phyloP scores from a whole-genome alignment of 2,113 vertebrate genomes.

The Cyprinodon variegatus region DNA sequence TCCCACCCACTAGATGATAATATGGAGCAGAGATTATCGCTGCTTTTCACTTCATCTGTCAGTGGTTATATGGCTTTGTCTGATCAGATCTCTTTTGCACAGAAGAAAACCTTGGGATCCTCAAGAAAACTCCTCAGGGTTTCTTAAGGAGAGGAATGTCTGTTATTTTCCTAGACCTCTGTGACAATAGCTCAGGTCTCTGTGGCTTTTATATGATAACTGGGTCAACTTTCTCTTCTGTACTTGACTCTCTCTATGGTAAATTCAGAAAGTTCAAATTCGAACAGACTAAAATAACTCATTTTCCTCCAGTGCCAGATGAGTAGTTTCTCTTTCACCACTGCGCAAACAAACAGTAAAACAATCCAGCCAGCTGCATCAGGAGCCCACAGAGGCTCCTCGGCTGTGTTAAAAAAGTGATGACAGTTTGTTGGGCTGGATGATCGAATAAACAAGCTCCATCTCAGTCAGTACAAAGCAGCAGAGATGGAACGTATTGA shows the following conservation, averaged over 20 bases:
- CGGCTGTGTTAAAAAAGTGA: conserved; percentile 38
- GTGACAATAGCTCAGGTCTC: not conserved
- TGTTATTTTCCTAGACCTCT: not conserved
- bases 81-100: not conserved
- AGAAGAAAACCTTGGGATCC: not conserved
- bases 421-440: conserved; percentile 35
- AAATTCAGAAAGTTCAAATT: conserved; percentile 24
- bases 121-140: not conserved
- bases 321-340: conserved; percentile 45
- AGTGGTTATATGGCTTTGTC: not conserved
- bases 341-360: conserved; percentile 63
- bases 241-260: conserved; percentile 7
- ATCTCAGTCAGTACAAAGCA: conserved; percentile 15
- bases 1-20: too few relatives aligned
- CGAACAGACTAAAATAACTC: conserved; percentile 31
- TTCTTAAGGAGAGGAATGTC: not conserved
- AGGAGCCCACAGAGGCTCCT: conserved; percentile 22
- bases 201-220: conserved; percentile 34
- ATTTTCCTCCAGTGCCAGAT: conserved; percentile 38
- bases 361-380: conserved; percentile 35
- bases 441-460: conserved; percentile 52
- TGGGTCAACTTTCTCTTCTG: conserved; percentile 3
- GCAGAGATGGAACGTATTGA: conserved; percentile 44
- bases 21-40: not conserved
- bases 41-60: not conserved